Conservation (phyloP, 2,888 invertebrate genomes). For the Gymnocheta viridis region DNA sequence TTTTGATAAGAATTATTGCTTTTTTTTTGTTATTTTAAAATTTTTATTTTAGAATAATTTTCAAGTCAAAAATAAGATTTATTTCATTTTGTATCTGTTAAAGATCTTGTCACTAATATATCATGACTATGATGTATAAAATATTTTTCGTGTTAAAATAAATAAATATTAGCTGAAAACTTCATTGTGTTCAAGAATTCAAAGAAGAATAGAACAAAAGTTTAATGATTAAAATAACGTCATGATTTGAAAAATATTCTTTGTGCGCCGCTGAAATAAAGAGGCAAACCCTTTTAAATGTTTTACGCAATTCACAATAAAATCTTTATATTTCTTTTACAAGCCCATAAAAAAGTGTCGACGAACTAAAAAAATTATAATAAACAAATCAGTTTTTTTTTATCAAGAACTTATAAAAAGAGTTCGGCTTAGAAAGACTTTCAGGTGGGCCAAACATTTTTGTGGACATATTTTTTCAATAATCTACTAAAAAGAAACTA, state of each 20-base stretch:
- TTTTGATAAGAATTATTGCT: conserved; percentile 38
- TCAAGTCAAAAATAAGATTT: conserved; percentile 38
- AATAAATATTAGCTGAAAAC: background rate
- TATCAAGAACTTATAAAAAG: no score
- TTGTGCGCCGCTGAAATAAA: background rate
- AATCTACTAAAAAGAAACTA: background rate
- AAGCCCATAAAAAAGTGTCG: no score
- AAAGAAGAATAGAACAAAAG: background rate
- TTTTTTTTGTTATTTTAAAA: background rate
- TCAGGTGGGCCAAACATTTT: background rate
- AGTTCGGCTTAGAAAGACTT: background rate
- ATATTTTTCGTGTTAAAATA: conserved; percentile 2
- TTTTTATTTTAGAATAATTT: background rate
- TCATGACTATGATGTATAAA: conserved; percentile 36
- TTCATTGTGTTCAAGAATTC: background rate
- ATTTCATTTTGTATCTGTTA: conserved; percentile 44
- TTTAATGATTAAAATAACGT: background rate
- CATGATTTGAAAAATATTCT: background rate
- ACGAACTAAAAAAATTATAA: background rate
- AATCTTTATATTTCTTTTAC: background rate
- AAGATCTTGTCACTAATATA: conserved; percentile 63
- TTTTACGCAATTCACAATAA: background rate
- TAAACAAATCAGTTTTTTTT: background rate
- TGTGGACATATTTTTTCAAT: background rate
- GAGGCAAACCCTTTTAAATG: background rate